Percentiles rank a stretch among this genome's conserved stretches.
Conservation (phyloP, 2,888 invertebrate species). For the Mesorhabditis sp. region DNA sequence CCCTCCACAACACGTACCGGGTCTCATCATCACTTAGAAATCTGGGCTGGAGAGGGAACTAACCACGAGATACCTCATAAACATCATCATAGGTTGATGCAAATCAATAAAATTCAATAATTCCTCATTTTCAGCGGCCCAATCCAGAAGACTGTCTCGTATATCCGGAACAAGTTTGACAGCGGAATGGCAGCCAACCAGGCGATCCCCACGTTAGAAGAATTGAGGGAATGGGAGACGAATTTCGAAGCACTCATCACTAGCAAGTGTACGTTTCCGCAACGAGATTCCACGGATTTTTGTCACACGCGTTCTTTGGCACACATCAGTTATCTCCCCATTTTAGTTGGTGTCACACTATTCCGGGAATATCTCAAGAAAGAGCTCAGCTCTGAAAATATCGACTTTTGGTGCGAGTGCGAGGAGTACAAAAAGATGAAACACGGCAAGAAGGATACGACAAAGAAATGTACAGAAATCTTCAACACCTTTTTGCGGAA, state of each 20-base stretch:
- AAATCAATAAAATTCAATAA: constrained; percentile 5
- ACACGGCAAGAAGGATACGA: constrained; percentile 40
- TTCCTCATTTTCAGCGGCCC: constrained; percentile 41
- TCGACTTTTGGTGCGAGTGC: constrained; percentile 52
- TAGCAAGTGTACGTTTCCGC: constrained; percentile 45
- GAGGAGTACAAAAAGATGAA: constrained; percentile 56
- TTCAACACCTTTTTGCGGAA: constrained; percentile 44
- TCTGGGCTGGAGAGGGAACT: background rate
- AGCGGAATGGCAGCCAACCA: constrained; percentile 36
- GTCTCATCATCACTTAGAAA: background rate
- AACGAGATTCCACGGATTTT: background rate
- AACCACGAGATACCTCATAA: background rate
- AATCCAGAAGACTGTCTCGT: constrained; percentile 45
- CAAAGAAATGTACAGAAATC: constrained; percentile 46
- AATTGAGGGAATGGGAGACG: constrained; percentile 48
- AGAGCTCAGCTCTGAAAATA: constrained; percentile 51
- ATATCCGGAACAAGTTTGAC: constrained; percentile 45
- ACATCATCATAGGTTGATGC: constrained; percentile 2
- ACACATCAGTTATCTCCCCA: background rate
- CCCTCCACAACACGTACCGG: background rate
- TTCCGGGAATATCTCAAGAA: constrained; percentile 50
- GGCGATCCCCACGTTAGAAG: constrained; percentile 46
- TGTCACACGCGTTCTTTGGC: background rate
- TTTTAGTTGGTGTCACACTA: constrained; percentile 47
- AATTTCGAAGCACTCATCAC: constrained; percentile 45